Conservation (phyloP, 2,888 invertebrate species). For the Prosapia bicincta region DNA sequence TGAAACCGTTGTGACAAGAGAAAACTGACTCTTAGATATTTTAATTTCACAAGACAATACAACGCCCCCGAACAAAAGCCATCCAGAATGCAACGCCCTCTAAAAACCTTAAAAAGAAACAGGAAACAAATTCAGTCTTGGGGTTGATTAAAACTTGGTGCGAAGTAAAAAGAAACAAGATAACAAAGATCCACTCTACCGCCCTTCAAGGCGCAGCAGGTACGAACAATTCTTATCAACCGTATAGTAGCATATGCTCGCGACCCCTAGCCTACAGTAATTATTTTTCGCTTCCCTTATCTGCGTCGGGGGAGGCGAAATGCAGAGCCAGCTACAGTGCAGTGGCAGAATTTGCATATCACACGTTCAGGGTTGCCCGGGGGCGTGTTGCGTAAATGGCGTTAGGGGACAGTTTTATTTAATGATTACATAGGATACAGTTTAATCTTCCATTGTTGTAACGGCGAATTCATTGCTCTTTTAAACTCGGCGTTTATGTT, state of each 20-base stretch:
- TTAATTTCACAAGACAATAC: too few species aligned
- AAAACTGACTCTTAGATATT: too few species aligned
- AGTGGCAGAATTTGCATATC: neutral
- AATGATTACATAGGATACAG: neutral
- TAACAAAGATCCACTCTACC: neutral
- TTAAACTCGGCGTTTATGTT: too few species aligned
- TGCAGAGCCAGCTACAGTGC: neutral
- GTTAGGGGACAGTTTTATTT: neutral
- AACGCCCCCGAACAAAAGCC: too few species aligned
- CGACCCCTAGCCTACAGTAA: neutral
- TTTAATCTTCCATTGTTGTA: neutral
- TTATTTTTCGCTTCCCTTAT: neutral
- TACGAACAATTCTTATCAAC: neutral
- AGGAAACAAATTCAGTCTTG: too few species aligned
- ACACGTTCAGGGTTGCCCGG: neutral
- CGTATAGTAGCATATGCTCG: neutral
- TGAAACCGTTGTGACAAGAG: too few species aligned
- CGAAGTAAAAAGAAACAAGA: too few species aligned
- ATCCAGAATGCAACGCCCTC: too few species aligned
- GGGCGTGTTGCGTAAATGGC: neutral
- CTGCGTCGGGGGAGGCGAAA: neutral
- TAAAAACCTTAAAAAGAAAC: too few species aligned
- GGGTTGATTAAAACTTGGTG: too few species aligned
- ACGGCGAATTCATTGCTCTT: too few species aligned
- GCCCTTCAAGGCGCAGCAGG: neutral